Evolutionary conservation across 92 coral and sea anemone genomes (phyloP), one percentile per base, ranked within the genome.

Genomic region (Zoanthus gigantus): DNA sequence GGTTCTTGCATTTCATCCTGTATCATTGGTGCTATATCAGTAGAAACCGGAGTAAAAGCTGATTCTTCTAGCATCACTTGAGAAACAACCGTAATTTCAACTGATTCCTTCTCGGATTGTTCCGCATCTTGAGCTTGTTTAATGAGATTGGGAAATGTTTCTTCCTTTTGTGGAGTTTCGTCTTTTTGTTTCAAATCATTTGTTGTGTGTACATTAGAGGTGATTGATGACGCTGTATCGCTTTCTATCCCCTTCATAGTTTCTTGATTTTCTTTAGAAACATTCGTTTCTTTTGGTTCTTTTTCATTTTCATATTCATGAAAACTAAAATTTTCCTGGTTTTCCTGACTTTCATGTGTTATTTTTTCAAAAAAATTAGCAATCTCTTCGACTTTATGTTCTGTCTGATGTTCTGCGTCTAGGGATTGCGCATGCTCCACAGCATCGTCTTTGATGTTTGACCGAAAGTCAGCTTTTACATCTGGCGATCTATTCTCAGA

Each of bases 381-480:
- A 46, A 81, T 66, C 60, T 81, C 85, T 15, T 53, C 85, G 18
- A 81, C 85, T 28, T 67, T 48, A 30, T 81, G 85, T 45, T 81
- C 85, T 18, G 85, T 44, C 45, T 81, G 31, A 18, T 57, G 4
- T 29, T 81, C 85, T 14, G 85, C 42, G 29, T 66, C 85, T 81
- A 66, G 5, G 7, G 85, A 0, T 65, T 81, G 61, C 37, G 44
- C 23, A 23, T 23, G 23, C 23, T 23, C 85, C 2, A 63, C 85
- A 37, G 61, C 45, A 61, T 80, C 74, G 0, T 37, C 52, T 15
- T 81, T 53, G 2, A 14, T 45, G 32, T 46, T 67, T 47, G 44
- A 14, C 28, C 45, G 45, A 37, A 13, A 9, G 29, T 28, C 18
- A 3, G 18, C 46, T 12, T 81, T 46, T 67, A 28, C 28, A 81